Conservation (phyloP, 2,797 vertebrate genomes). For the Diplodus sargus region DNA sequence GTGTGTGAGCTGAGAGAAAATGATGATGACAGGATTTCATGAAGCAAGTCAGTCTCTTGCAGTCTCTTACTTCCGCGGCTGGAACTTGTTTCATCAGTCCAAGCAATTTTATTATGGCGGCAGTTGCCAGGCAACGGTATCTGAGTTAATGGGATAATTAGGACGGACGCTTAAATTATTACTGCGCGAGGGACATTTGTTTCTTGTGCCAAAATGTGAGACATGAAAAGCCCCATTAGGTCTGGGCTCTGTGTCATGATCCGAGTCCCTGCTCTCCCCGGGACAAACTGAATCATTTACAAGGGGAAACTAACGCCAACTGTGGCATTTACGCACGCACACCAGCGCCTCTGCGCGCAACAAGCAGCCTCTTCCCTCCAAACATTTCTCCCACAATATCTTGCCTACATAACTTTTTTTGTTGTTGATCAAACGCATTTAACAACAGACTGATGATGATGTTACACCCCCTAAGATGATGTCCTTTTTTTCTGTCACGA, state of each 20-base stretch:
- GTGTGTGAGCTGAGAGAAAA: constrained; percentile 4
- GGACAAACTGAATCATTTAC: constrained; percentile 6
- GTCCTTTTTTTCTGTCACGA: neutral
- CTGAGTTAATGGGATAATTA: constrained; percentile 20
- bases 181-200: neutral
- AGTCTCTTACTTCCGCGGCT: neutral
- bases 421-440: too few species aligned
- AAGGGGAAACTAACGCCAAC: neutral
- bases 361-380: constrained; percentile 14
- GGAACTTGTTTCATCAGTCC: constrained; percentile 75
- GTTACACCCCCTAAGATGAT: neutral
- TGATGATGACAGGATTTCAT: neutral
- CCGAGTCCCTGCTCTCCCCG: neutral
- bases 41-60: neutral
- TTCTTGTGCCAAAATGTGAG: neutral
- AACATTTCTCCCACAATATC: neutral
- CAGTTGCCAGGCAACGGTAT: constrained; percentile 87
- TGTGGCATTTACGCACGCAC: constrained; percentile 40
- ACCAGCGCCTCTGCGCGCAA: constrained; percentile 33
- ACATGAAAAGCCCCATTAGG: neutral
- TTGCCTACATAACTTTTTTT: neutral
- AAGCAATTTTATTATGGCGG: constrained; percentile 84
- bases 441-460: neutral
- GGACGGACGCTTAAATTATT: neutral
- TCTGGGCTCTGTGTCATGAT: neutral